These are phyloP conservation scores for Athene noctua DNA, from an alignment of 2,113 vertebrate genomes.

Conservation along the genomic window DNA sequence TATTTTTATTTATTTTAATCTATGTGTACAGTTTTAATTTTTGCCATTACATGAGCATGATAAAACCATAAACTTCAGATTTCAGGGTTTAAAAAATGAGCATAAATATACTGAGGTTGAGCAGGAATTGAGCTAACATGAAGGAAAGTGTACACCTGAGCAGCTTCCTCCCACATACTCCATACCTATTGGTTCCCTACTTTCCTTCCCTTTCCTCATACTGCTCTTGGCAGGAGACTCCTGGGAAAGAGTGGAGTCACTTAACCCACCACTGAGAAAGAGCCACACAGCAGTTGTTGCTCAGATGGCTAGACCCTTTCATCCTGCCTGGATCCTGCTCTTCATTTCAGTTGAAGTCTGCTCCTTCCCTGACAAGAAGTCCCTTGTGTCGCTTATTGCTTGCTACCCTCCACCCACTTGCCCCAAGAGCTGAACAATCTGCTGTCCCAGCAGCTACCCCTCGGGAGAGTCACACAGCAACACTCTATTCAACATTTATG, in stretches of 20 bases:
- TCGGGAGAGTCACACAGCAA: background rate
- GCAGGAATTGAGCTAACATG: background rate
- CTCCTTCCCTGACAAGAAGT: background rate
- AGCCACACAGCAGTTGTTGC: background rate
- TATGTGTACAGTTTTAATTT: background rate
- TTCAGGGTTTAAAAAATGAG: background rate
- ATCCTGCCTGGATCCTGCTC: background rate
- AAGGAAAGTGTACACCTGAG: background rate
- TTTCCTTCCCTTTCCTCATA: background rate
- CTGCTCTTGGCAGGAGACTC: background rate
- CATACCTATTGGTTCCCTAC: accelerated
- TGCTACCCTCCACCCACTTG: background rate
- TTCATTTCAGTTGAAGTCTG: background rate
- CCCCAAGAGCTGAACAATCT: background rate
- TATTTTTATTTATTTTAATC: background rate
- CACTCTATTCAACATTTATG: background rate
- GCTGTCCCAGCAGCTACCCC: background rate
- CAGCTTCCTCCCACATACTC: background rate
- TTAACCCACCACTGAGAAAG: background rate
- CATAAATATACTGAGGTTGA: background rate
- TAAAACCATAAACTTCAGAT: background rate
- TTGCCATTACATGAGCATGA: background rate
- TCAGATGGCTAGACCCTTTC: background rate
- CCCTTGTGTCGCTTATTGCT: background rate
- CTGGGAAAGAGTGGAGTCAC: background rate